Base-by-base conservation (phyloP, 2,113 vertebrate genomes). In the Boleophthalmus pectinirostris region DNA sequence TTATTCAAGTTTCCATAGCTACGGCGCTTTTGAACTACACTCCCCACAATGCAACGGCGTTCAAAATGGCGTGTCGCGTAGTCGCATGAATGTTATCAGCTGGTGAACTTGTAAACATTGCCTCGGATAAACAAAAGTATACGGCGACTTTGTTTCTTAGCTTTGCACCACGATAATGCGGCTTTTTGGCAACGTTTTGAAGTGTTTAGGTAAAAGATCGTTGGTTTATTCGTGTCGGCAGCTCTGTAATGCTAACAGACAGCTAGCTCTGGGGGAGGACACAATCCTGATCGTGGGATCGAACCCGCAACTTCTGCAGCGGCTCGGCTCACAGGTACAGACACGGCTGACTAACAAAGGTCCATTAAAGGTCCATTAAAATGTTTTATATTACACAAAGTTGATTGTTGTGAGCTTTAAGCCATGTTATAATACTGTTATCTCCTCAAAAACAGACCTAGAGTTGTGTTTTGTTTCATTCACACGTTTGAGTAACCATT, bases 321-420 rank as follows among this genome's bases (percentile, higher is more conserved):
- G 85, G 8, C 70, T 95, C 53, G 81, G 79, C 25, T 82, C 89
- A 0, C 89, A 92, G 67, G 94, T 94, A 51, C 54, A 4, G 54
- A 2, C 12, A 12, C 13, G 2, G 21, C 0, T 23, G 20, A 7
- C 16, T 1, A 43, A 43, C 10, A 43, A 43, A 43, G 38, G 38
- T 43, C 29, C 2, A 43, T 43, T 43, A 43, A 43, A 43, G 38
- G 38, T 43, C 29, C 2, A 43, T 43, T 43, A 10, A 43, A 43
- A 43, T 43, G 4, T 29, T 2, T 4, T 29, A 29, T 29, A 29
- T 29, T 29, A 4, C 29, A 29, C 29, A 29, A 29, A 29, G 4
- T 2, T 29, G 29, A 29, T 29, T 29, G 29, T 29, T 29, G 29
- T 29, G 29, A n/a, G n/a, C n/a, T n/a, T n/a, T 29, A 29, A 29